Conservation (phyloP, 2,113 vertebrate genomes). For the Poicephalus meyeri region DNA sequence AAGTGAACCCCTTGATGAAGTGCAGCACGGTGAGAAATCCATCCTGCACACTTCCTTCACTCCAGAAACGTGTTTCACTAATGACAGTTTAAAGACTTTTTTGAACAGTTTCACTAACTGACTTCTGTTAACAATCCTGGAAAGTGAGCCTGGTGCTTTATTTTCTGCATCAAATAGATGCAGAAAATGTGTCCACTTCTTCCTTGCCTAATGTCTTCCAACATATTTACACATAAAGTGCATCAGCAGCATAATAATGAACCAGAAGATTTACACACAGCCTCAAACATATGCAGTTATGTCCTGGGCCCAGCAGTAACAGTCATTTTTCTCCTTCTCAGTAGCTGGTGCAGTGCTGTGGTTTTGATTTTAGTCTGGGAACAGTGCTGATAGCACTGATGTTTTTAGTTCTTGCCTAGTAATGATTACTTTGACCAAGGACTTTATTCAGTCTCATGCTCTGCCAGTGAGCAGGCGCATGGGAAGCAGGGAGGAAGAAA, state of each 20-base stretch:
- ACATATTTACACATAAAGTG: neutral
- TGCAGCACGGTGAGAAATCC: neutral
- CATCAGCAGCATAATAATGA: accelerated
- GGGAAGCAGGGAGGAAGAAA: neutral
- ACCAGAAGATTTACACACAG: accelerated
- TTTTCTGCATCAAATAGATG: neutral
- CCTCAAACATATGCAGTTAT: accelerated
- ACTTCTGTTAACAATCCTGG: neutral
- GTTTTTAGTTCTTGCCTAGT: neutral
- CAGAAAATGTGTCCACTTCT: neutral
- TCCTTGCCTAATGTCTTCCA: neutral
- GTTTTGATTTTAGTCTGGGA: neutral
- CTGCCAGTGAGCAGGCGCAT: neutral
- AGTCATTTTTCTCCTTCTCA: neutral
- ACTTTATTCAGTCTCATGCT: neutral
- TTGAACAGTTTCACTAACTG: neutral
- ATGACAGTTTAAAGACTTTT: neutral
- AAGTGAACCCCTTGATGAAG: neutral
- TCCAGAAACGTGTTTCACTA: neutral
- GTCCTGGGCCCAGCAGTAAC: neutral
- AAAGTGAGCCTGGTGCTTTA: neutral
- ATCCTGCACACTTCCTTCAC: neutral
- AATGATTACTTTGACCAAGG: neutral
- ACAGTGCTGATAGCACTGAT: neutral
- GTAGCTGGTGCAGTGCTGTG: neutral